A percentile compares a stretch with the other conserved stretches of the same genome.
Evolutionary conservation across 2,113 vertebrate species (phyloP).

Genomic region (Nesoenas mayeri): DNA sequence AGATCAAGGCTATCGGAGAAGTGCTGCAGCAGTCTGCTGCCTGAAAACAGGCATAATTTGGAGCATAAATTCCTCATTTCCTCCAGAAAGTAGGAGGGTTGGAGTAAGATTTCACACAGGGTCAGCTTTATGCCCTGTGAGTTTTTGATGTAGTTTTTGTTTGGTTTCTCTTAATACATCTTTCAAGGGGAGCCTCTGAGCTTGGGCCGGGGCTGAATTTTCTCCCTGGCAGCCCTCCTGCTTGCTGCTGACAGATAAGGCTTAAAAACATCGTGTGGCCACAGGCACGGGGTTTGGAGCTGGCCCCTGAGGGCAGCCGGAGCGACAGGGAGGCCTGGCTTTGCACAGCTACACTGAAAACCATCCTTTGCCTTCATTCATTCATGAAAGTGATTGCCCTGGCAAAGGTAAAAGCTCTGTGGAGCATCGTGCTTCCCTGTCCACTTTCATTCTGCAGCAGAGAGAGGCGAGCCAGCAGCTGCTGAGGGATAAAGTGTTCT

Average conservation of each 20-base stretch:
- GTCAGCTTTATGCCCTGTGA: background rate
- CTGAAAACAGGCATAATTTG: background rate
- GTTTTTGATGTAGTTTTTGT: background rate
- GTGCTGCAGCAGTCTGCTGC: background rate
- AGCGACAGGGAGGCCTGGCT: background rate
- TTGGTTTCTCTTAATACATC: background rate
- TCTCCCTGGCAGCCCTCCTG: background rate
- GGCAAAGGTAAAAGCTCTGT: background rate
- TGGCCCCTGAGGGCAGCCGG: background rate
- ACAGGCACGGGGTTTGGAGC: background rate
- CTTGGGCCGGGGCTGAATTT: background rate
- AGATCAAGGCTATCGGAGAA: background rate
- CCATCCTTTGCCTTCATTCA: background rate
- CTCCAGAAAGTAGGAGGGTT: background rate
- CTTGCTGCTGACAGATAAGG: background rate
- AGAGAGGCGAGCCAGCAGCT: background rate
- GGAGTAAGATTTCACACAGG: background rate
- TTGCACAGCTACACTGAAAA: background rate
- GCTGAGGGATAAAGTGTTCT: conserved; percentile 28
- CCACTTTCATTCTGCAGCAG: background rate
- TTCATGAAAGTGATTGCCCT: background rate
- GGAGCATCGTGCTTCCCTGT: background rate
- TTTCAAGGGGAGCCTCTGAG: background rate
- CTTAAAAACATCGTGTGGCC: background rate
- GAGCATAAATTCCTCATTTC: background rate